phyloP scores from a whole-genome alignment of 2,113 vertebrate genomes.

The Strix uralensis region DNA sequence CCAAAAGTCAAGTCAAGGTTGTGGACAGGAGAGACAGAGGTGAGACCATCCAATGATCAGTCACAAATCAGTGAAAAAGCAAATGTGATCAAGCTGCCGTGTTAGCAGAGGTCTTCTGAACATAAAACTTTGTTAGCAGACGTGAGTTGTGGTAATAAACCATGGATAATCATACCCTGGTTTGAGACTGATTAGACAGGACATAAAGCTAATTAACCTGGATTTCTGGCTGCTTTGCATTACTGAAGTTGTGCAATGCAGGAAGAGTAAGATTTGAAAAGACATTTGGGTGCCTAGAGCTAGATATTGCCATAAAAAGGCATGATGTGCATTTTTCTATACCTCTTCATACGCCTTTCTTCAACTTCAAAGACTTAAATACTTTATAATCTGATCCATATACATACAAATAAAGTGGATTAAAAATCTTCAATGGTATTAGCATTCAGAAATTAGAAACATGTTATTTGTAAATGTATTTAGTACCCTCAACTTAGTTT shows the following conservation, averaged over 20 bases:
- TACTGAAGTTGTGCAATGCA: neutral
- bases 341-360: neutral
- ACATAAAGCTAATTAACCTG: slow-evolving; percentile 44
- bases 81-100: fast-evolving
- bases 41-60: neutral
- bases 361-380: neutral
- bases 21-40: neutral
- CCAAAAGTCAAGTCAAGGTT: neutral
- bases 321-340: neutral
- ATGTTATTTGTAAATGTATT: neutral
- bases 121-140: neutral
- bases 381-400: neutral
- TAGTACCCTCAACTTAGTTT: neutral
- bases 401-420: neutral
- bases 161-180: neutral
- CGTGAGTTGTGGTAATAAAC: neutral
- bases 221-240: slow-evolving; percentile 4
- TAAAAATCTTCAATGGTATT: neutral
- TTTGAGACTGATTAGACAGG: slow-evolving; percentile 25
- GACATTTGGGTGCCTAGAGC: neutral
- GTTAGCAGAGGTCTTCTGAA: neutral
- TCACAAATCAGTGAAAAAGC: neutral
- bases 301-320: neutral
- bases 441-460: neutral
- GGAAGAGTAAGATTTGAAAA: neutral